Base-by-base conservation (phyloP, 1,140 invertebrate species). In the Ostrea denselamellosa region DNA sequence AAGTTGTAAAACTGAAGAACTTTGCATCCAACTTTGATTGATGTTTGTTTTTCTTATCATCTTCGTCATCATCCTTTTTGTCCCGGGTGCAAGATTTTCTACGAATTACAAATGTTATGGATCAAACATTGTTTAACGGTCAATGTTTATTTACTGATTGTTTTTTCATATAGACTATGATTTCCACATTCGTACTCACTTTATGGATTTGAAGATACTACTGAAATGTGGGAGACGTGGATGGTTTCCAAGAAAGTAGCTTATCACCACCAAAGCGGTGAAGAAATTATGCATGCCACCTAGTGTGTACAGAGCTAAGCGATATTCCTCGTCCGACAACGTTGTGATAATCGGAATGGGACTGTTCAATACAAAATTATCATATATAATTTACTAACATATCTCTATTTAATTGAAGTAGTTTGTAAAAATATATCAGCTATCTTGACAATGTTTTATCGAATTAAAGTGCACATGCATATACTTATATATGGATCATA, bases 241-340 rank as follows among this genome's bases (percentile, higher is more conserved):
- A 86, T 95, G 94, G 87, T 95, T 95, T 62, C 94, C 93, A 44
- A 95, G 90, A 88, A 95, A 95, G 90, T 94, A 95, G 87, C 94
- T 95, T 89, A 95, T 90, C 58, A 95, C 90, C 7, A 95, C 91
- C 5, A 94, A 87, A 0, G 93, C 84, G 51, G 92, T 93, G 77
- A 94, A 92, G 68, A 94, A 90, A 88, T 95, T 95, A 90, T 95
- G 94, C 0, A 91, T 85, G 17, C 92, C 91, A 54, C 94, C 94
- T 82, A 95, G 84, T 9, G 90, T 92, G 44, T 91, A 92, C n/a
- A 93, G 91, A 0, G 92, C 86, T 65, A 94, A 90, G 14, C 86
- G 81, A 84, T 94, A 94, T 65, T 92, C 88, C 8, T 90, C 89
- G 19, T 88, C 65, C 0, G 68, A 86, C 81, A 94, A 51, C 8